Base-by-base conservation (phyloP, 2,888 invertebrate species). In the Monoplex corrugatus region DNA sequence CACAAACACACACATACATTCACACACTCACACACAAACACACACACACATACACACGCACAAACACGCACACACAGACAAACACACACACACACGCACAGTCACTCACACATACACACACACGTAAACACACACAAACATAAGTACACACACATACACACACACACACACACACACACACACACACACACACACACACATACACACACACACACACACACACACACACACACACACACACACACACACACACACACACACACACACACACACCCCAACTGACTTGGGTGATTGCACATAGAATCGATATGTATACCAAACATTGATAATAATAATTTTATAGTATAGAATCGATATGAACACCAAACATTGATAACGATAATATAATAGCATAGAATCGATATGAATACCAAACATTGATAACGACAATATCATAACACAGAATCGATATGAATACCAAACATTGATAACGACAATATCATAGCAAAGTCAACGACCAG, bases 201-300 rank as follows among this genome's bases (percentile, higher is more conserved):
- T 28, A 68, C 68, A 68, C 28, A 28, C 68, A 68, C 68, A 68
- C 68, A 68, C 28, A 68, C 68, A 68, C 80, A 43, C 28, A 44
- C 80, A 80, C 75, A 75, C 75, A 43, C 44, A 43, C 80, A 43
- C 80, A 43, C 80, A 43, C 80, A 43, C 43, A 43, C 80, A 43
- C 80, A 43, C 80, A 80, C 50, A 75, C 16, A 80, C n/a, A 80
- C 40, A 80, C 40, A 80, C 1, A 80, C 40, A 80, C 40, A 40
- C 19, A 80, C 32, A 68, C 68, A 68, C 68, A 68, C 68, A 68
- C 68, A 68, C 68, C 8, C 68, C 8, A 10, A 68, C 28, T 5
- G 16, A n/a, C n/a, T n/a, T n/a, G n/a, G n/a, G n/a, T n/a, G n/a
- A n/a, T n/a, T n/a, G n/a, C n/a, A n/a, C n/a, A n/a, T n/a, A n/a